Evolutionary conservation across 1,140 invertebrate genomes (phyloP).

Genomic region (Aethina tumida): DNA sequence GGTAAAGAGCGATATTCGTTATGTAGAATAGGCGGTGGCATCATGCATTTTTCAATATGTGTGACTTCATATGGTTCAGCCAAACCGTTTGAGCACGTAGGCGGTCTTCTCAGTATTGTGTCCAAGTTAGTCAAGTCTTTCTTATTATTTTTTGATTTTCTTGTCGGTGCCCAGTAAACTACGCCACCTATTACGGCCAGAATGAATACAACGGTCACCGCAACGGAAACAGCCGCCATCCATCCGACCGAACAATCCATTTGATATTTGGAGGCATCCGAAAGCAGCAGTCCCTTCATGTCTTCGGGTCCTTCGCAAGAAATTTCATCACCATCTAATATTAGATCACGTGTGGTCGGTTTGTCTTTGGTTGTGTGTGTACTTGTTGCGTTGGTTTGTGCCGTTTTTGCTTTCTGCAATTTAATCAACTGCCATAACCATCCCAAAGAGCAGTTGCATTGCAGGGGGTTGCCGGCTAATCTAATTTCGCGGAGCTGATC

Average conservation of each 20-base stretch:
- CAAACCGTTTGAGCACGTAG: slow-evolving; percentile 14
- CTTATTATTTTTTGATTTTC: slow-evolving; percentile 40
- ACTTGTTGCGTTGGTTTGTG: slow-evolving; percentile 26
- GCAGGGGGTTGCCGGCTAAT: slow-evolving; percentile 70
- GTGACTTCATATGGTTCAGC: slow-evolving; percentile 21
- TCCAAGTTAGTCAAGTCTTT: slow-evolving; percentile 39
- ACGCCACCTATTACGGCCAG: slow-evolving; percentile 44
- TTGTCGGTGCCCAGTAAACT: slow-evolving; percentile 44
- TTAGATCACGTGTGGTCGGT: slow-evolving; percentile 36
- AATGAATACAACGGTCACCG: slow-evolving; percentile 44
- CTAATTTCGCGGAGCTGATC: slow-evolving; percentile 58
- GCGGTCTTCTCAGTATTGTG: slow-evolving; percentile 7
- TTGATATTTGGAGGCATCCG: slow-evolving; percentile 46
- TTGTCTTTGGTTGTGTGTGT: slow-evolving; percentile 32
- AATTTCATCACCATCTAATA: slow-evolving; percentile 39
- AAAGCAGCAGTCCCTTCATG: slow-evolving; percentile 38
- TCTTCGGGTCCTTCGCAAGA: slow-evolving; percentile 44
- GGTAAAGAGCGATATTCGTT: slow-evolving; percentile 47
- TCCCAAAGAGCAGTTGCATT: slow-evolving; percentile 77
- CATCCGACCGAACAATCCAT: slow-evolving; percentile 50
- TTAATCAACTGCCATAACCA: slow-evolving; percentile 73
- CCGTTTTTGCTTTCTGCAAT: slow-evolving; percentile 35
- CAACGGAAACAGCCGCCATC: slow-evolving; percentile 45
- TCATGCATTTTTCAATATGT: slow-evolving; percentile 46
- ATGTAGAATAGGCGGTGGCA: slow-evolving; percentile 41